Evolutionary conservation across 1,140 invertebrate species (phyloP), one percentile per base, ranked within the genome.

Genomic region (Phthorimaea operculella): DNA sequence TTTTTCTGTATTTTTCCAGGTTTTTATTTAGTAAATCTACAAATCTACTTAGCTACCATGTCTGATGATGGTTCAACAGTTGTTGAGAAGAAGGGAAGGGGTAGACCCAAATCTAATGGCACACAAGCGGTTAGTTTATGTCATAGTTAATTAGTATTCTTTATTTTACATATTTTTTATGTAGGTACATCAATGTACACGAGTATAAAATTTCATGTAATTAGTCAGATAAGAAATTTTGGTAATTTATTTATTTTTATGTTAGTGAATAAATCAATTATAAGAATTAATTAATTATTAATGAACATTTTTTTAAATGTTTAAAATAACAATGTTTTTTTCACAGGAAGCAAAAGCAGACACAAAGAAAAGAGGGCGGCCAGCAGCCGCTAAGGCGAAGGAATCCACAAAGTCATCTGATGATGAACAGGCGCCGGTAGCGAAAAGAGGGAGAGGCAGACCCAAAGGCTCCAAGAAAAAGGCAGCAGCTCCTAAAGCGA

Each of bases 391-490:
- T 42, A 86, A 85, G 70, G 62, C 70, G 42, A 83, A 84, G 66
- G 84, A 87, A 67, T 84, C 83, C 39, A 74, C 83, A 55, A 87
- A 86, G 66, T 87, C 85, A 21, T 87, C 85, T 34, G 85, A 86
- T 70, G 86, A 86, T 67, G 85, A 87, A 58, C 83, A 85, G 52
- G 80, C 82, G 47, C 80, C 86, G 28, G 74, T 76, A 64, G 80
- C 74, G n/a, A 87, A 87, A 74, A 72, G 86, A 70, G 86, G 86
- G n/a, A 68, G 86, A 71, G 86, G 85, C 45, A 73, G 86, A 58
- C 86, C 86, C 49, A 87, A 87, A 61, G 86, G 86, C 14, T 81
- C 84, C n/a, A 87, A 86, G 72, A 87, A 87, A 68, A 86, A 80
- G 62, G 63, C 72, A 14, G 68, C 72, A 52, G 72, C 71, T 42